Base-by-base conservation (phyloP, 2,797 vertebrate species). In the Urosaurus nigricauda region DNA sequence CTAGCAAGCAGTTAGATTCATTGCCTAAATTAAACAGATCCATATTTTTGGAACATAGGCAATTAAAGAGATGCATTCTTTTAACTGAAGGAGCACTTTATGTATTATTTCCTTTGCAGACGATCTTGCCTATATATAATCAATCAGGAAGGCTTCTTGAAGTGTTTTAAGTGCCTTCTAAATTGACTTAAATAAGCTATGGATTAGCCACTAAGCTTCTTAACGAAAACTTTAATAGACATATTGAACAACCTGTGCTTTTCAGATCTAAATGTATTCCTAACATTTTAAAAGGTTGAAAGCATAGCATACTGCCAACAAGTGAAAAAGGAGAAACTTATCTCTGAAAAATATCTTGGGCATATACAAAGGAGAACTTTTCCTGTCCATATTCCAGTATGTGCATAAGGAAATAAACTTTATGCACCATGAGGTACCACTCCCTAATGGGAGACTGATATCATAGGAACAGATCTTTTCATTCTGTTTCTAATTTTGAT, bases 101-200 rank as follows among this genome's bases (percentile, higher is more conserved):
- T 1, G 84, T 56, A n/a, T 87, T 88, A 40, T 12, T 90, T 83
- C 5, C 17, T 1, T 83, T 60, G 87, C 88, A 53, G 1, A 87
- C 75, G 5, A 2, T 85, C 91, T 83, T 90, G 0, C 19, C 85
- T 24, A 1, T 86, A 79, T 1, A 63, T 81, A 85, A 87, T 88
- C n/a, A 74, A 37, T 77, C 60, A 87, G 26, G 78, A 86, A 24
- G 2, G 4, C 2, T 8, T 86, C 75, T 65, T 84, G 80, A 51
- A 79, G 26, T 56, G 4, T 83, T 91, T 92, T 81, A 87, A 65
- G 37, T 83, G 7, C 19, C 87, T 92, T 29, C 53, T 71, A 90
- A 87, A 90, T 82, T 91, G 68, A 78, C 51, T 87, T 86, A 17
- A 35, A 87, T 84, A 87, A 78, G 70, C 71, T 84, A 84, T 11